Evolutionary conservation across 2,888 invertebrate species (phyloP).

Genomic region (Chouioia cunea): DNA sequence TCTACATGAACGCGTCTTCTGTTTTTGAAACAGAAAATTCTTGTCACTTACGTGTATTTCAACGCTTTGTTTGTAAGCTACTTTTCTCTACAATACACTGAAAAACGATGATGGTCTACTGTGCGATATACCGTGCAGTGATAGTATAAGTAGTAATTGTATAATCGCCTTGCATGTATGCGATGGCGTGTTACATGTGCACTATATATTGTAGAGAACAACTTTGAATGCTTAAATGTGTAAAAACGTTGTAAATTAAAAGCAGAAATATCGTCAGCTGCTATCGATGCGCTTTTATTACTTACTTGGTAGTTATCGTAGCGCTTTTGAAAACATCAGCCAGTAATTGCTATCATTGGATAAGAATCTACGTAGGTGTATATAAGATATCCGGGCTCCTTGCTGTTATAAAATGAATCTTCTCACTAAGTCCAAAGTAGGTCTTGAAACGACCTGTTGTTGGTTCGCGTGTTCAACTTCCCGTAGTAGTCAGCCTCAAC

Average conservation of each 20-base stretch:
- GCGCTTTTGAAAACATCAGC: conserved; percentile 21
- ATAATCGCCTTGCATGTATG: too few relatives aligned
- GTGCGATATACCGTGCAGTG: too few relatives aligned
- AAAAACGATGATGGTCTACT: neutral
- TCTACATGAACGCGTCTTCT: conserved; percentile 19
- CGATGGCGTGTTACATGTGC: too few relatives aligned
- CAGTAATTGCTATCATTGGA: conserved; percentile 37
- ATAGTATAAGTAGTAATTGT: too few relatives aligned
- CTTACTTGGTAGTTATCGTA: conserved; percentile 5
- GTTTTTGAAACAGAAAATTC: conserved; percentile 23
- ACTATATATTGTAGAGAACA: too few relatives aligned
- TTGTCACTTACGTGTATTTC: conserved; percentile 21
- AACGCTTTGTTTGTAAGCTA: neutral
- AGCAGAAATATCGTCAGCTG: too few relatives aligned
- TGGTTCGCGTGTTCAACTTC: conserved; percentile 36
- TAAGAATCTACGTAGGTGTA: conserved; percentile 33
- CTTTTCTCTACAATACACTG: neutral
- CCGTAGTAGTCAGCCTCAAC: conserved; percentile 3
- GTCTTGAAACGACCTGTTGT: conserved; percentile 39
- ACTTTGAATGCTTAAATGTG: too few relatives aligned
- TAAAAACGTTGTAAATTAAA: too few relatives aligned
- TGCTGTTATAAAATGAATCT: conserved; percentile 34
- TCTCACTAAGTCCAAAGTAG: conserved; percentile 23
- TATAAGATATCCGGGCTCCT: conserved; percentile 22
- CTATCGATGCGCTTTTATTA: neutral